These are phyloP conservation scores for Opisthocomus hoazin DNA, from an alignment of 2,113 vertebrate species.

Conservation along the genomic window DNA sequence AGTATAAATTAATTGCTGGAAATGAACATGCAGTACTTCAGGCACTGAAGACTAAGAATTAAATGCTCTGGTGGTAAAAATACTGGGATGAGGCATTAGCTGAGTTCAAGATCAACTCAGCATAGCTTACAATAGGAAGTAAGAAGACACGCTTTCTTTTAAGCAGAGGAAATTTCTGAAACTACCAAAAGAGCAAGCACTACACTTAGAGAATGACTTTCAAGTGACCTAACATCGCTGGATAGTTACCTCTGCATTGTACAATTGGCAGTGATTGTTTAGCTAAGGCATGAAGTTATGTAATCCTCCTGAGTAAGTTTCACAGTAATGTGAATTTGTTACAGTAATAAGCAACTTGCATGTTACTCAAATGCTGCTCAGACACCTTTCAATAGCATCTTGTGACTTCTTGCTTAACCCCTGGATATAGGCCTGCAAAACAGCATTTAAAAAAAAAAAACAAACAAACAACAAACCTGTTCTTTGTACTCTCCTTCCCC, in stretches of 20 bases:
- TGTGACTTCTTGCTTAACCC: neutral
- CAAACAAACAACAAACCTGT: neutral
- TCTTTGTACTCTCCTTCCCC: neutral
- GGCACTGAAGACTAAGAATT: neutral
- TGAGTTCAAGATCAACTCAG: neutral
- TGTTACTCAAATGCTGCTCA: neutral
- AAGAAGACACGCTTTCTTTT: neutral
- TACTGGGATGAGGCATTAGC: neutral
- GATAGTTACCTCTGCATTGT: neutral
- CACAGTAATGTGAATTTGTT: neutral
- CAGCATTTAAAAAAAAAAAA: neutral
- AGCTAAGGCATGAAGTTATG: neutral
- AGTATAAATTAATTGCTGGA: neutral
- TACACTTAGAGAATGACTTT: neutral
- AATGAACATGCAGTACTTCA: neutral
- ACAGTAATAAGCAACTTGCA: neutral
- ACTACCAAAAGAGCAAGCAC: neutral
- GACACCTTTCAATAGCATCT: neutral
- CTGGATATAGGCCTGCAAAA: neutral
- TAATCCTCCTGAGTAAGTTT: neutral
- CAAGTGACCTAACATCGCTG: neutral
- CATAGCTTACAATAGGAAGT: neutral
- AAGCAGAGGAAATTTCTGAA: neutral
- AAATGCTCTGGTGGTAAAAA: neutral
- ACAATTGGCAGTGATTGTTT: neutral